Evolutionary conservation across 2,113 vertebrate genomes (phyloP), one percentile per base, ranked within the genome.

Genomic region (Carettochelys insculpta): DNA sequence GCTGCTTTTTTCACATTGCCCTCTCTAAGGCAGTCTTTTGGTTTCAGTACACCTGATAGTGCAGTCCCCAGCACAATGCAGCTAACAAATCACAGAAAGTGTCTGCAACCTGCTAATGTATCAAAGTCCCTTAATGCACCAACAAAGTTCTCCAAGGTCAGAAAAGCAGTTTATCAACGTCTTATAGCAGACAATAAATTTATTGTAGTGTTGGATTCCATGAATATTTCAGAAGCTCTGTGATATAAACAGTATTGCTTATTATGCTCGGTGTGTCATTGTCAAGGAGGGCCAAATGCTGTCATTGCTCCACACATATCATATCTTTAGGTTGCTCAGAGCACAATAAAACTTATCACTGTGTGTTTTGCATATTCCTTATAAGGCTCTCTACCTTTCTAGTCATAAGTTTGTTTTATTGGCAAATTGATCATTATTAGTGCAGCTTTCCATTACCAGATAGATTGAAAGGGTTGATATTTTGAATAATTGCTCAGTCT

Each of bases 111-210:
- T 85, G 90, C 97, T 92, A 68, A 96, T 98, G 97, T 97, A 97
- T 98, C 98, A 97, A 96, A 97, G 97, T 97, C 96, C 95, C 90
- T 97, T 97, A 98, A 97, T 97, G 93, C 96, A 96, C 96, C 97
- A 97, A 97, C 97, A 97, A 98, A 98, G 97, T 97, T 98, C 97
- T 97, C 90, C 98, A 98, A 98, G 98, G 98, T 98, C 98, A 98
- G 97, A 94, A 96, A 97, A 97, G 97, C 96, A 97, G 96, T 98
- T 98, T 97, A 98, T 98, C 98, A 98, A 98, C 94, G 90, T 97
- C 94, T 97, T 98, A 97, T 34, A 97, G 96, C 88, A 96, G 96
- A 94, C 96, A 97, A 97, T 98, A 98, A 97, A 98, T 98, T 97
- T 98, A 98, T 98, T 97, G 96, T 95, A 96, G 95, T 94, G 75